These are phyloP conservation scores for Alouatta palliata DNA, from an alignment of 2,113 vertebrate species.

Conservation along the genomic window DNA sequence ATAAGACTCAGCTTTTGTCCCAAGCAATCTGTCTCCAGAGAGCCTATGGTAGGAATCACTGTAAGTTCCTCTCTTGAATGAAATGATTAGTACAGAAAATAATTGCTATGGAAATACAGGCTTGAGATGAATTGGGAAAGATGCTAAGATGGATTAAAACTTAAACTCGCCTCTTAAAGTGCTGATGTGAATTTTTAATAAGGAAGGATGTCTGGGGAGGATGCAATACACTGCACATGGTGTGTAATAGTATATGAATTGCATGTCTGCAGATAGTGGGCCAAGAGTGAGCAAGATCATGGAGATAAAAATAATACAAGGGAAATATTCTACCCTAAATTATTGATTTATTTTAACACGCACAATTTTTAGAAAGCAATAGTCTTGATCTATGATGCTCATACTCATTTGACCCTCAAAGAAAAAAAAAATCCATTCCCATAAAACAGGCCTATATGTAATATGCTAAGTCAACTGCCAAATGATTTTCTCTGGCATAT, in stretches of 20 bases:
- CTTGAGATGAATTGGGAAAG: not conserved
- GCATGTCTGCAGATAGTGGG: not conserved
- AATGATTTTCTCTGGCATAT: not conserved
- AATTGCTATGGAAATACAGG: not conserved
- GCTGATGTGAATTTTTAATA: not conserved
- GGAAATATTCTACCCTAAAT: not conserved
- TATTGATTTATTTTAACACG: not conserved
- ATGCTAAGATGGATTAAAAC: not conserved
- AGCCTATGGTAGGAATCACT: not conserved
- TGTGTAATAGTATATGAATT: not conserved
- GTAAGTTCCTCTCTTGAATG: not conserved
- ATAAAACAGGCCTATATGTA: not conserved
- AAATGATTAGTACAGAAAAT: not conserved
- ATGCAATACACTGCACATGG: not conserved
- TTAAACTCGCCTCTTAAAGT: not conserved
- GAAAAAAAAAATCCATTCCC: not conserved
- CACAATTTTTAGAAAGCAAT: not conserved
- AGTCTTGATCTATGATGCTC: not conserved
- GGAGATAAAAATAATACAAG: not conserved
- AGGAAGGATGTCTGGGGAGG: not conserved
- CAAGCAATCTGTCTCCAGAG: not conserved
- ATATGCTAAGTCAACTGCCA: not conserved
- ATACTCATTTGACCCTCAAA: not conserved
- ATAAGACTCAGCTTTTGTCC: not conserved
- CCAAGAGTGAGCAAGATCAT: not conserved